phyloP scores from a whole-genome alignment of 2,888 invertebrate genomes.

The Allygus modestus region DNA sequence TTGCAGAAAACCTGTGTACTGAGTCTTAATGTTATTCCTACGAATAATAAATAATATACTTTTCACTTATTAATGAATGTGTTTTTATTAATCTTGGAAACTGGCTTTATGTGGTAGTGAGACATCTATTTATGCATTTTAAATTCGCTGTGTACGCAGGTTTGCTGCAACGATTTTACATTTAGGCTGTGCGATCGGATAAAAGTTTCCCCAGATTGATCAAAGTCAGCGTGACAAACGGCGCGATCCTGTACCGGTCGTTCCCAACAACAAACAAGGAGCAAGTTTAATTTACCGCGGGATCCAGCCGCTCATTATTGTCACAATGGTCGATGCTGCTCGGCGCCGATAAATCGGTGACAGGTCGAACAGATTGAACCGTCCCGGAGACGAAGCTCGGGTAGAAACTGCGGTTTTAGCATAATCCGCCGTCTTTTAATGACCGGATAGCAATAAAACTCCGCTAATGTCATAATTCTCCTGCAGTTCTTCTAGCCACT shows the following conservation, averaged over 20 bases:
- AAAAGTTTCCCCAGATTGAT: too few species aligned
- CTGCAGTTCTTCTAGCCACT: neutral
- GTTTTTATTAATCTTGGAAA: too few species aligned
- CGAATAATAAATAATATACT: too few species aligned
- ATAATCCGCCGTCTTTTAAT: neutral
- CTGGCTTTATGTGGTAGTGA: too few species aligned
- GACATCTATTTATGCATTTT: too few species aligned
- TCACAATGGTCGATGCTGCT: neutral
- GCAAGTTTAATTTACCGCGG: constrained; percentile 24
- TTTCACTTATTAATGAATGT: too few species aligned
- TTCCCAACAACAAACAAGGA: constrained; percentile 18
- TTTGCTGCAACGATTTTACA: too few species aligned
- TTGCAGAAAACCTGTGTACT: too few species aligned
- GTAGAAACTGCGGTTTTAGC: neutral
- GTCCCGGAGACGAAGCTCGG: neutral
- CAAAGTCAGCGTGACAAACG: too few species aligned
- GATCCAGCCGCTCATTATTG: neutral
- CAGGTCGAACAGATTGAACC: neutral
- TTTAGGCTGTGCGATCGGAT: too few species aligned
- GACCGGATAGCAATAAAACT: neutral
- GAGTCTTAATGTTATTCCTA: too few species aligned
- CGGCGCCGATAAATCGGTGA: neutral
- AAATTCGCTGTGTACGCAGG: too few species aligned
- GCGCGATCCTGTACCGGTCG: neutral
- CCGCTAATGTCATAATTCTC: constrained; percentile 31